Base-by-base conservation (phyloP, 2,113 vertebrate genomes). In the Sardina pilchardus region DNA sequence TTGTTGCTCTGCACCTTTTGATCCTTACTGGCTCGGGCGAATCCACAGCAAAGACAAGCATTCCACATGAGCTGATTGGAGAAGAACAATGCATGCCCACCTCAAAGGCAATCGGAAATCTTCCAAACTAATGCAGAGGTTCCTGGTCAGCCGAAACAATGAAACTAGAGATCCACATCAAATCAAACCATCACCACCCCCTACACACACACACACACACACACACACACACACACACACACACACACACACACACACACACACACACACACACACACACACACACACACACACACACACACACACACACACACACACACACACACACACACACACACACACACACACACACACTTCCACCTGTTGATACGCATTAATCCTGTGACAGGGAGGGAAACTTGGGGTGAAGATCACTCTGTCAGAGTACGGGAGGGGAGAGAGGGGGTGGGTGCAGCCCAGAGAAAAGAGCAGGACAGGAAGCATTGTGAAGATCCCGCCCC, bases 1-100 rank as follows among this genome's bases (percentile, higher is more conserved):
- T 94, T 93, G 91, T 92, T 91, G 89, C 84, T 86, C 86, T 88
- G 90, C 90, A 91, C 88, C 92, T 92, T 91, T 92, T 92, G 91
- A 92, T 93, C 89, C 84, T 87, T 83, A 67, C 82, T 88, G 88
- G 88, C 88, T 92, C 39, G 43, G 89, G 85, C 91, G 89, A 90
- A 91, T 83, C 86, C 91, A 42, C 81, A 82, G 34, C 88, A 87
- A 85, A 91, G 89, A 90, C n/a, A n/a, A 88, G 85, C 89, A 93
- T 94, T 92, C 91, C 89, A 90, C 81, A 86, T 82, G 43, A 90
- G 85, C 86, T 90, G 91, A 91, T 84, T 91, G 87, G 83, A 90
- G 91, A 88, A 93, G 89, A 92, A 92, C 89, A 90, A 91, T 89
- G 89, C 88, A 80, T 85, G 85, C 87, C 89, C 90, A 86, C 90